Evolutionary conservation across 2,888 invertebrate species (phyloP), one percentile per base, ranked within the genome.

Genomic region (Ormyrus pomaceus): DNA sequence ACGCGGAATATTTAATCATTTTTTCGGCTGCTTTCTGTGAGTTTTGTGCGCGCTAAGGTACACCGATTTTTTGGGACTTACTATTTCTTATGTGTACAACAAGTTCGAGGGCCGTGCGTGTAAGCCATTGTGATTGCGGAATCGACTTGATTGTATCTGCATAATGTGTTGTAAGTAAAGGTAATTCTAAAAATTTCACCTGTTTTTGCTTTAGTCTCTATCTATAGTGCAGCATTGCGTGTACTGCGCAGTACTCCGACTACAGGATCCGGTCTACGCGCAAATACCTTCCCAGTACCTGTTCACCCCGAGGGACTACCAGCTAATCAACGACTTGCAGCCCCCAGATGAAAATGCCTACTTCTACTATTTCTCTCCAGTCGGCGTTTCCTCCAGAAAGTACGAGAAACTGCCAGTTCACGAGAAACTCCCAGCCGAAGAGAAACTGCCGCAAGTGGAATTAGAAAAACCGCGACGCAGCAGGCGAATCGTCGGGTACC

Each of bases 251-350:
- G 10, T 45, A 34, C 34, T 34, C 34, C 59, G 55, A 64, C 13
- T 34, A 19, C 66, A 56, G 34, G 48, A 56, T 5, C 59, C 19
- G 1, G 7, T 48, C 45, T n/a, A 64, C 45, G 9, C 55, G 9
- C 62, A 64, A n/a, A 0, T 64, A 45, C 64, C 77, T 7, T 10
- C 61, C 3, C 13, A 69, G 10, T 72, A 70, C 50, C 19, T 65
- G 50, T 55, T 74, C 69, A 51, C 61, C 2, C 58, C 74, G 6
- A 45, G 19, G 3, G 79, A 74, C 19, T 34, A 79, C 45, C 73
- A 56, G 34, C 48, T 6, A 19, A 74, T 64, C 50, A 74, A 72
- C 51, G 61, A 72, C 0, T 8, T 76, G 4, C 61, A 11, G 5
- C 58, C 46, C 4, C 19, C 13, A 11, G 13, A 50, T 6, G 10